Percentiles rank a stretch among this genome's conserved stretches.
Evolutionary conservation across 1,140 invertebrate species (phyloP).

Genomic region (Paramacrobiotus metropolitanus): DNA sequence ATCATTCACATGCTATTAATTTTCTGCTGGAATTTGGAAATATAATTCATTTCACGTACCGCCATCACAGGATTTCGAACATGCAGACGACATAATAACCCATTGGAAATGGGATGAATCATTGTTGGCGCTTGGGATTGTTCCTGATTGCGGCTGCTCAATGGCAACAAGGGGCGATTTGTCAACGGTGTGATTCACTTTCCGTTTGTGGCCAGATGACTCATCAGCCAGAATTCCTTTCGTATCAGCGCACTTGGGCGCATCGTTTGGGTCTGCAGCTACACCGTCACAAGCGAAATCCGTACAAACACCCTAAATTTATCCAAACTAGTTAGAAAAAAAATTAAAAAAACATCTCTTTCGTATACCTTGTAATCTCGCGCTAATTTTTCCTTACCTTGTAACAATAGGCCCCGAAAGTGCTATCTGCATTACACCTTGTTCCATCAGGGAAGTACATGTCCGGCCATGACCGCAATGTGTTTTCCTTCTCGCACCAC

Average conservation of each 20-base stretch:
- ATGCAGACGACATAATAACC: neutral
- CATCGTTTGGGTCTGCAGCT: neutral
- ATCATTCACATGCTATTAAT: too few species aligned
- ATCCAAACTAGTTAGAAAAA: neutral
- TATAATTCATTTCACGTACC: too few species aligned
- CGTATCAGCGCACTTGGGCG: neutral
- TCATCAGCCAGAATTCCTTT: too few species aligned
- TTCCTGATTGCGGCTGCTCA: neutral
- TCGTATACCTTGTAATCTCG: neutral
- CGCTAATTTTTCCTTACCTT: neutral
- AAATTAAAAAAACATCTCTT: too few species aligned
- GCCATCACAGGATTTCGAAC: neutral
- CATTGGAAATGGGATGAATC: neutral
- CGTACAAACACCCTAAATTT: neutral
- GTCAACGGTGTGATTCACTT: neutral
- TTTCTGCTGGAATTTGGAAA: too few species aligned
- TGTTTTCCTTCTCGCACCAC: neutral
- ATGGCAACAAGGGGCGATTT: neutral
- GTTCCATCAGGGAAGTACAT: slow-evolving; percentile 4
- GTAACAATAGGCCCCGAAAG: neutral
- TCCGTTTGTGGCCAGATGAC: neutral
- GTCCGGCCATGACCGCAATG: neutral
- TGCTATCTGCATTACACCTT: neutral
- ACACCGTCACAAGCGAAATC: neutral
- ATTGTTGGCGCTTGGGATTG: neutral